Conservation (phyloP, 2,113 vertebrate species). For the Meriones unguiculatus region DNA sequence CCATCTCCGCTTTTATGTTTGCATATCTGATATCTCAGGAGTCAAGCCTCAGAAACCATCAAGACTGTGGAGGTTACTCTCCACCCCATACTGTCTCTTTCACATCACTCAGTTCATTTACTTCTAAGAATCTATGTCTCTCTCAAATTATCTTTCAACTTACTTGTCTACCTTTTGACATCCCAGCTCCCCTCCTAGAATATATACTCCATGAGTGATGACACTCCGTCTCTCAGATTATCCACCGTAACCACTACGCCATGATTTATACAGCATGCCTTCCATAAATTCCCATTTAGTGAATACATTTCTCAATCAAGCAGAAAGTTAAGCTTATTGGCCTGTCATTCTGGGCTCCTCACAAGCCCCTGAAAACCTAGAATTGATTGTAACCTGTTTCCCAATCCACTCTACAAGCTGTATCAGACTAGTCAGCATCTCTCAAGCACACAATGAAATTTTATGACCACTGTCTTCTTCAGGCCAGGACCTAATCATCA, state of each 20-base stretch:
- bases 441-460: background rate
- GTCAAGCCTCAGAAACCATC: background rate
- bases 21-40: background rate
- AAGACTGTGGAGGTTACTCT: background rate
- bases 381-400: background rate
- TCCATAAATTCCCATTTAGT: background rate
- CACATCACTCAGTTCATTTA: background rate
- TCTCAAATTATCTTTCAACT: constrained; percentile 27
- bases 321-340: constrained; percentile 16
- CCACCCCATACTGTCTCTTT: background rate
- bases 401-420: background rate
- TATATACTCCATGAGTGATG: background rate
- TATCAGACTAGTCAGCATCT: background rate
- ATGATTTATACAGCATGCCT: background rate
- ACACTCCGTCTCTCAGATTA: background rate
- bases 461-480: background rate
- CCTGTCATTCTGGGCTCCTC: background rate
- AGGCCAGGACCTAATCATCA: background rate
- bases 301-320: background rate
- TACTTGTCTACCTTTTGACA: background rate
- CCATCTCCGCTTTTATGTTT: background rate
- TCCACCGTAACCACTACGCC: background rate
- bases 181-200: background rate
- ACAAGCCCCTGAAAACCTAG: background rate
- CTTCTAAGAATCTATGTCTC: background rate